Conservation (phyloP, 2,888 invertebrate genomes). For the Gortyna flavago region DNA sequence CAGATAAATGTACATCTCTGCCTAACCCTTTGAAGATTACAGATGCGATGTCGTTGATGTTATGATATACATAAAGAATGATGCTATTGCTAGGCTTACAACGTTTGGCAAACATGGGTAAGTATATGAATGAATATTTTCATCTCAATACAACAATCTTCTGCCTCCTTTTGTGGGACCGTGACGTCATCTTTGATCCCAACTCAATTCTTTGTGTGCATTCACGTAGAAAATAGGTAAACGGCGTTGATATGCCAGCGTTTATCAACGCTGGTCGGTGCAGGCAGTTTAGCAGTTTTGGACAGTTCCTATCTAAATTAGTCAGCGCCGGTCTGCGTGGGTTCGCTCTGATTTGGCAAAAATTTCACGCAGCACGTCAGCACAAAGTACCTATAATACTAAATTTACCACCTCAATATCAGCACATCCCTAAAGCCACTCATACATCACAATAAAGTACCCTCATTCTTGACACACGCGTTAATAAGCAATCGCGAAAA, state of each 20-base stretch:
- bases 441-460: conserved; percentile 15
- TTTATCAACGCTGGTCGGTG: too few relatives aligned
- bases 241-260: background rate
- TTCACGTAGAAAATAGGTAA: background rate
- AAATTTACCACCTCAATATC: background rate
- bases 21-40: too few relatives aligned
- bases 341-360: background rate
- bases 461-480: conserved; percentile 46
- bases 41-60: too few relatives aligned
- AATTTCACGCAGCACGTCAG: background rate
- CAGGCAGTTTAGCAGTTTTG: too few relatives aligned
- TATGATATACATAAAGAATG: background rate
- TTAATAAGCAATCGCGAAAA: conserved; percentile 84
- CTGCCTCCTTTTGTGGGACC: background rate
- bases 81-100: too few relatives aligned
- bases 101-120: background rate
- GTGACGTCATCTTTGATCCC: too few relatives aligned
- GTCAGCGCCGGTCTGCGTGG: background rate
- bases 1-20: too few relatives aligned
- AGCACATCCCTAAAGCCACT: background rate
- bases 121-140: background rate
- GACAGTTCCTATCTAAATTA: too few relatives aligned
- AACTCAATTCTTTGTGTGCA: background rate
- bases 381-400: background rate
- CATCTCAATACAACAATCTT: background rate